Conservation (phyloP, 1,140 invertebrate genomes). For the Drosophila lacteicornis region DNA sequence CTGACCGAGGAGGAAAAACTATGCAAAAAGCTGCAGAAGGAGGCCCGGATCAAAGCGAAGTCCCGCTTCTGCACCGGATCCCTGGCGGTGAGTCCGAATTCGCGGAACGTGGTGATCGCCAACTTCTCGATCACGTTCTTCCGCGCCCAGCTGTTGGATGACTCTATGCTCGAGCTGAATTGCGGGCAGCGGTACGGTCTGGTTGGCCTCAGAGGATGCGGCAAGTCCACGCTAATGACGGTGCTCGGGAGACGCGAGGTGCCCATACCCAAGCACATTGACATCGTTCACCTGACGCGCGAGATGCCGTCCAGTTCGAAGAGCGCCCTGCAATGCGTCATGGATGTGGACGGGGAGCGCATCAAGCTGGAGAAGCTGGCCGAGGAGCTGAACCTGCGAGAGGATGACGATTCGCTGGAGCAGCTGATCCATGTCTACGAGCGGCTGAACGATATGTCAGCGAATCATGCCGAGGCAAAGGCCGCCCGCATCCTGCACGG, state of each 20-base stretch:
- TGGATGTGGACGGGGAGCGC: slow-evolving; percentile 99
- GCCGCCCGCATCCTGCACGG: slow-evolving; percentile 98
- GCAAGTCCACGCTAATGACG: slow-evolving; percentile 97
- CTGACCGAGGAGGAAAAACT: slow-evolving; percentile 90
- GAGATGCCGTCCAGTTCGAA: slow-evolving; percentile 98
- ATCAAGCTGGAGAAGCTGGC: slow-evolving; percentile 96
- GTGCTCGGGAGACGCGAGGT: slow-evolving; percentile 97
- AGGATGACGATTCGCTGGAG: slow-evolving; percentile 97
- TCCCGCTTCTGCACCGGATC: slow-evolving; percentile 97
- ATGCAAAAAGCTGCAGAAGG: slow-evolving; percentile 94
- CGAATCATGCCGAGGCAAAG: slow-evolving; percentile 96
- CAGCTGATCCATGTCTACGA: slow-evolving; percentile 99
- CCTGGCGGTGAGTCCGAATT: slow-evolving; percentile 96
- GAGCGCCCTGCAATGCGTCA: slow-evolving; percentile 96
- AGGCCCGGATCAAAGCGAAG: slow-evolving; percentile 95
- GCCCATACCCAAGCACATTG: slow-evolving; percentile 98
- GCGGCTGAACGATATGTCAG: slow-evolving; percentile 97
- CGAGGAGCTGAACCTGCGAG: slow-evolving; percentile 93
- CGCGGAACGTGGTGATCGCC: slow-evolving; percentile 98
- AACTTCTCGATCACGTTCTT: slow-evolving; percentile 99
- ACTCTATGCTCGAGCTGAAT: slow-evolving; percentile 98
- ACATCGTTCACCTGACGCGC: slow-evolving; percentile 98
- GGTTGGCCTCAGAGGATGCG: slow-evolving; percentile 98
- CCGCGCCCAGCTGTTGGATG: slow-evolving; percentile 97
- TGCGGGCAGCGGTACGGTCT: slow-evolving; percentile 98